Evolutionary conservation across 2,888 invertebrate genomes (phyloP), one percentile per base, ranked within the genome.

Genomic region (Athrips mouffetella): DNA sequence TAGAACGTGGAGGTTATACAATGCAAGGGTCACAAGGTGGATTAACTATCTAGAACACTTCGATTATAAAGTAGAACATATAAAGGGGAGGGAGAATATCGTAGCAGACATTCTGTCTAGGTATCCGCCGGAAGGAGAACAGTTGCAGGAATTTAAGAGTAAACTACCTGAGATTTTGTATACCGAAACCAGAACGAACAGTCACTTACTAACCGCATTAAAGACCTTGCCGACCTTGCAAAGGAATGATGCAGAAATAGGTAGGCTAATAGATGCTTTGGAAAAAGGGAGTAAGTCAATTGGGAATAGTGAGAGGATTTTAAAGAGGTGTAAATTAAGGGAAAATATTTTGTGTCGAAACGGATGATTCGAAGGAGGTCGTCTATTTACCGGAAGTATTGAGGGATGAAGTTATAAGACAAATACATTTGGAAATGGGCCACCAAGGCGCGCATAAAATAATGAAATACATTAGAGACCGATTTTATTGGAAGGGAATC

Each of bases 21-120:
- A 56, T 45, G 50, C 48, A 0, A 29, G 60, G 20, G 42, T 63
- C 0, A 58, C 54, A 0, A 20, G 62, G 0, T 63, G 65, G 60
- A 50, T 59, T 20, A 11, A 44, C 1, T 63, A 53, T 45, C 45
- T 61, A 8, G 58, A 63, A n/a, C 52, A 59, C n/a, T 63, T 60
- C 20, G 18, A 63, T n/a, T 61, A 16, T n/a, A n/a, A n/a, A n/a
- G n/a, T n/a, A n/a, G n/a, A n/a, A n/a, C n/a, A n/a, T n/a, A n/a
- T n/a, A n/a, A 51, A 44, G 13, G 57, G 53, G 0, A 52, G 25
- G 16, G 39, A 39, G 0, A 58, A 58, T 39, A 1, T 55, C 6
- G 50, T 42, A 15, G 50, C 47, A 0, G 55, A 57, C 27, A 20
- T 53, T 3, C 16, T 59, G 6, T 59, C 55, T 1, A 51, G 59